Base-by-base conservation (phyloP, 1,140 invertebrate species). In the Scaptomyza graminum region DNA sequence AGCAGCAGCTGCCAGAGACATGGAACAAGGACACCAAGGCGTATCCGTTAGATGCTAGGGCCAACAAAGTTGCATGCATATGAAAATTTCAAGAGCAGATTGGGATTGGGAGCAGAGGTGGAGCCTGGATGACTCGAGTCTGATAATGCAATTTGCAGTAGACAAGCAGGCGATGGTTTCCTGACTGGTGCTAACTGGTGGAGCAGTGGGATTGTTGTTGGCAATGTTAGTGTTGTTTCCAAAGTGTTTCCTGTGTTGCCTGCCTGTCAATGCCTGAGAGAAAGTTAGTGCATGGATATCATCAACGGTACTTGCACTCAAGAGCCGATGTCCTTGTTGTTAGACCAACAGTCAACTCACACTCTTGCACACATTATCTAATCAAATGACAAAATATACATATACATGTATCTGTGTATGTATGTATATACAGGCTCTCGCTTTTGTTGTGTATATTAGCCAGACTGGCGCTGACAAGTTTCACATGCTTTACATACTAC, bases 321-420 rank as follows among this genome's bases (percentile, higher is more conserved):
- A 56, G 55, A 60, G 63, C 25, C 39, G 65, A 31, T 67, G 43
- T 73, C 52, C 65, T 67, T 47, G 54, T 41, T 61, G 65, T 62
- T 51, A 74, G 64, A 68, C 69, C 64, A 73, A 62, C 65, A 62
- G 43, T 56, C 65, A 62, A 41, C 52, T 56, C 37, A 47, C 13
- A 39, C 12, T 13, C 4, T 22, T 0, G 2, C n/a, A 49, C 22
- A 43, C 50, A 60, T 81, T 76, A 76, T 81, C 78, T 59, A 76
- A 81, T 81, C 63, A 81, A 81, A 67, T 73, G 60, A 61, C 76
- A 79, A 22, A 22, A 22, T 31, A 76, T 64, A 64, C 63, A 69
- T 44, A 56, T 43, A 34, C 1, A 9, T 34, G 9, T 2, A 9
- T 52, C 15, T 34, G 47, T 41, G 18, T 6, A 2, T 28, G 5